Conservation (phyloP, 2,888 invertebrate genomes). For the Drosophila planitibia region DNA sequence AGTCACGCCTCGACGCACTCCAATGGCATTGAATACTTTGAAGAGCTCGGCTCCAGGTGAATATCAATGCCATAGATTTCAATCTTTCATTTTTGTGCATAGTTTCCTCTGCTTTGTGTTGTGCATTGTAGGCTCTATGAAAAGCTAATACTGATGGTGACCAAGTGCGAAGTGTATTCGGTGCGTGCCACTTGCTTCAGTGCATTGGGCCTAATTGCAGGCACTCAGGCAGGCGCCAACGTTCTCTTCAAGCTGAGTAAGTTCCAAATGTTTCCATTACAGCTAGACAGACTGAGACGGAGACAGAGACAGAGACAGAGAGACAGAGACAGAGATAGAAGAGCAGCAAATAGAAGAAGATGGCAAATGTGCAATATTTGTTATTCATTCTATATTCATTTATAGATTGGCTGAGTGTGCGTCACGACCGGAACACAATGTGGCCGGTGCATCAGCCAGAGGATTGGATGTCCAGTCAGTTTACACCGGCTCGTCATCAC, state of each 20-base stretch:
- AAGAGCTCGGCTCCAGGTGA: slow-evolving; percentile 84
- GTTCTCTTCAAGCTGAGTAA: slow-evolving; percentile 90
- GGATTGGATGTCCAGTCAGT: slow-evolving; percentile 86
- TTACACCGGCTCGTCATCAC: slow-evolving; percentile 85
- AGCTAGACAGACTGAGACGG: background rate
- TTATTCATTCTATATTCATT: background rate
- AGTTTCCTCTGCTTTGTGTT: background rate
- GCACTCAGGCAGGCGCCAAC: slow-evolving; percentile 93
- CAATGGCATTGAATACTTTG: slow-evolving; percentile 91
- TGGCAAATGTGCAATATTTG: background rate
- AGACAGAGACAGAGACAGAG: no score
- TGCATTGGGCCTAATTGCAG: slow-evolving; percentile 91
- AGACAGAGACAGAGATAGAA: background rate
- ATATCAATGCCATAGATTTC: background rate
- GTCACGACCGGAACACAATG: slow-evolving; percentile 91
- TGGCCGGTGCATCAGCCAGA: slow-evolving; percentile 92
- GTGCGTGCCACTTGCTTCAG: slow-evolving; percentile 96
- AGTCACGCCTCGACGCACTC: slow-evolving; percentile 93
- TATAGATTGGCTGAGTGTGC: slow-evolving; percentile 90
- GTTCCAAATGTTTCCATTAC: slow-evolving; percentile 33
- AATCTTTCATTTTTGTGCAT: background rate
- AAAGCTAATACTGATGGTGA: slow-evolving; percentile 89
- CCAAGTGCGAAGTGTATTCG: slow-evolving; percentile 93
- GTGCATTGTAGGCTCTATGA: slow-evolving; percentile 81
- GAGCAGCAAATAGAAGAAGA: background rate